phyloP scores from a whole-genome alignment of 2,888 invertebrate species.

The Suillia variegata region DNA sequence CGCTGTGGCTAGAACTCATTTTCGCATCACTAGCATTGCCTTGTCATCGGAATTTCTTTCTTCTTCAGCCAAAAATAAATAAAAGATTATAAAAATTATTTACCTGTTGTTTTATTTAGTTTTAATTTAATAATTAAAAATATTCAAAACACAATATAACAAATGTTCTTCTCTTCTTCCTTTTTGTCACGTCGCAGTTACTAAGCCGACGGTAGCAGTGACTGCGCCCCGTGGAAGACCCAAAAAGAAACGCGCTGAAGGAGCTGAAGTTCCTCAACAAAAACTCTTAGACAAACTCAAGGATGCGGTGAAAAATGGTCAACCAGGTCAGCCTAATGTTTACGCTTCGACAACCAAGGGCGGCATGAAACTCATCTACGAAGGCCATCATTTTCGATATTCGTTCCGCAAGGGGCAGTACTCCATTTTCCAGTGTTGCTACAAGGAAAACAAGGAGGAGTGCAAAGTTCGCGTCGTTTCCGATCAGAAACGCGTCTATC shows the following conservation, averaged over 20 bases:
- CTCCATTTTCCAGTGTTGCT: slow-evolving; percentile 57
- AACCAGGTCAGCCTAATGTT: slow-evolving; percentile 47
- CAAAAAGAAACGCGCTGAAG: too few species aligned
- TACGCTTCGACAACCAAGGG: slow-evolving; percentile 59
- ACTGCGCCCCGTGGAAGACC: slow-evolving; percentile 52
- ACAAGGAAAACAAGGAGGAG: slow-evolving; percentile 54
- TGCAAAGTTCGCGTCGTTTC: slow-evolving; percentile 55
- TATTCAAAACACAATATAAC: too few species aligned
- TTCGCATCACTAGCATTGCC: too few species aligned
- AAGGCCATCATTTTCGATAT: slow-evolving; percentile 57
- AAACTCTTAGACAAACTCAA: slow-evolving; percentile 43
- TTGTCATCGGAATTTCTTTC: too few species aligned
- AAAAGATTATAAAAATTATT: too few species aligned
- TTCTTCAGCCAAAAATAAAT: too few species aligned
- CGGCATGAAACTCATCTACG: slow-evolving; percentile 56
- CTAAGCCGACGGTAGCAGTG: too few species aligned
- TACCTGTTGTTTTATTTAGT: slow-evolving; percentile 43
- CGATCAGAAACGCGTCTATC: slow-evolving; percentile 53
- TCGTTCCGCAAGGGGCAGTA: slow-evolving; percentile 54
- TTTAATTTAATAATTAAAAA: background rate
- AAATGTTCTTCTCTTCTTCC: too few species aligned
- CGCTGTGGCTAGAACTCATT: too few species aligned
- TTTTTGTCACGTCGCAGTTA: too few species aligned
- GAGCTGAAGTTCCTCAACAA: slow-evolving; percentile 37
- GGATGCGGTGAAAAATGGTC: slow-evolving; percentile 38